Percentiles rank a stretch among this genome's conserved stretches.
These are phyloP conservation scores for Rhyacichthys aspro DNA, from an alignment of 2,797 vertebrate genomes.

Conservation along the genomic window DNA sequence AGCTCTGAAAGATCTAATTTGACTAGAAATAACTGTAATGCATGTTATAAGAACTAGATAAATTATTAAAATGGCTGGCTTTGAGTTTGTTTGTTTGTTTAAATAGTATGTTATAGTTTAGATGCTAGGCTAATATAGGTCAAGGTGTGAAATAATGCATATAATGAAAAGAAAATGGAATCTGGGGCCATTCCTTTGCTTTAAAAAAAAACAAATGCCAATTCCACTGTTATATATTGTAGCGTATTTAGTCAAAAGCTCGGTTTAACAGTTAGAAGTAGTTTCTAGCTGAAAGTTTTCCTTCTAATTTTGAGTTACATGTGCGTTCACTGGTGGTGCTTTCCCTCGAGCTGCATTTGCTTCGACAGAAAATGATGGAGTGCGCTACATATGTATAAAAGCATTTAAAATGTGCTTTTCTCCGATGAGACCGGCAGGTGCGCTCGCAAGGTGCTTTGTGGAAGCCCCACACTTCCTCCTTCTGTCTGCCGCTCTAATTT, in stretches of 20 bases:
- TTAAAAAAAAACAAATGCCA: constrained; percentile 1
- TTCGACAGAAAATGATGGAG: constrained; percentile 1
- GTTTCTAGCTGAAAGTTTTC: neutral
- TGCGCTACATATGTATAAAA: constrained; percentile 33
- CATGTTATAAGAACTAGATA: too few relatives aligned
- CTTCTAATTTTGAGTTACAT: neutral
- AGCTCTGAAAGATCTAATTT: too few relatives aligned
- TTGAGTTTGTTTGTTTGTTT: too few relatives aligned
- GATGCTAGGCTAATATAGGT: too few relatives aligned
- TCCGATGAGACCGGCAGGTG: constrained; percentile 73
- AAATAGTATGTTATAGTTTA: too few relatives aligned
- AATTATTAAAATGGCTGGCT: too few relatives aligned
- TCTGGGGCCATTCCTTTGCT: neutral
- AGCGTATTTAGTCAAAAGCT: neutral
- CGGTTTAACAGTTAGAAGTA: neutral
- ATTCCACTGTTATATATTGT: neutral
- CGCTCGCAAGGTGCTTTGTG: constrained; percentile 70
- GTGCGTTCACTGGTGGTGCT: neutral
- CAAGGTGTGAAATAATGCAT: too few relatives aligned
- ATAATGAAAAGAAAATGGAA: too few relatives aligned
- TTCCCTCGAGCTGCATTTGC: neutral
- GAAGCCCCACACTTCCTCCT: constrained; percentile 71
- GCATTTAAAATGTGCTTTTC: constrained; percentile 53
- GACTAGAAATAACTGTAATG: too few relatives aligned
- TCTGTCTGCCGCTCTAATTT: constrained; percentile 80